Base-by-base conservation (phyloP, 2,113 vertebrate species). In the Craseonycteris thonglongyai region DNA sequence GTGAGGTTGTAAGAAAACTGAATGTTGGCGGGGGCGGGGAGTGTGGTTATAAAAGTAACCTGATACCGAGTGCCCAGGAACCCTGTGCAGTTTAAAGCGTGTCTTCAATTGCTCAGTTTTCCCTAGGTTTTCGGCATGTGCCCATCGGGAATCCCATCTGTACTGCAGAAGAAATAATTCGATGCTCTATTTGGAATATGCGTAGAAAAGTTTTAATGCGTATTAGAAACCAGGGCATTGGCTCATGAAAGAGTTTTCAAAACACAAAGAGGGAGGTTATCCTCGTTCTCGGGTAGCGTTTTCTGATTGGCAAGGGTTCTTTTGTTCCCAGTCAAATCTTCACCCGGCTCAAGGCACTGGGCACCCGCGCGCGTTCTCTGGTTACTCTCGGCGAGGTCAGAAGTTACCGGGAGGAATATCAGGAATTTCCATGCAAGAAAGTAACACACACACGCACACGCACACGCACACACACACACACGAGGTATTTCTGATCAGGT, bases 301-400 rank as follows among this genome's bases (percentile, higher is more conserved):
- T 95, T 89, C 96, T 59, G 86, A 83, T 69, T 74, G 89, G 83
- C 87, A 49, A 87, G 87, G 51, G 28, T 87, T 91, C 97, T 96
- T 97, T 97, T 97, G 97, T 97, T 96, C 95, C 45, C 28, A 16
- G 51, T 58, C 30, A 69, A n/a, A 94, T 82, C 86, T 91, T 87
- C 45, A 22, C 76, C 71, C 54, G 2, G 63, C 83, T 74, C 33
- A 5, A 33, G 74, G 82, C 78, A 2, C 79, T 18, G 56, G 68
- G 79, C 49, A 51, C 89, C 61, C 22, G 33, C n/a, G 56, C 47
- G 79, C 88, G 63, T 76, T 7, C 91, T 59, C 87, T 11, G 69
- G 11, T 74, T 35, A 21, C 71, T 45, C 85, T 8, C 0, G 18
- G 69, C 24, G 22, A 63, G 89, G 63, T 91, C 58, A 16, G 56